A percentile compares a stretch with the other conserved stretches of the same genome.
phyloP scores from a whole-genome alignment of 2,113 vertebrate genomes.

The Peucedramus taeniatus region DNA sequence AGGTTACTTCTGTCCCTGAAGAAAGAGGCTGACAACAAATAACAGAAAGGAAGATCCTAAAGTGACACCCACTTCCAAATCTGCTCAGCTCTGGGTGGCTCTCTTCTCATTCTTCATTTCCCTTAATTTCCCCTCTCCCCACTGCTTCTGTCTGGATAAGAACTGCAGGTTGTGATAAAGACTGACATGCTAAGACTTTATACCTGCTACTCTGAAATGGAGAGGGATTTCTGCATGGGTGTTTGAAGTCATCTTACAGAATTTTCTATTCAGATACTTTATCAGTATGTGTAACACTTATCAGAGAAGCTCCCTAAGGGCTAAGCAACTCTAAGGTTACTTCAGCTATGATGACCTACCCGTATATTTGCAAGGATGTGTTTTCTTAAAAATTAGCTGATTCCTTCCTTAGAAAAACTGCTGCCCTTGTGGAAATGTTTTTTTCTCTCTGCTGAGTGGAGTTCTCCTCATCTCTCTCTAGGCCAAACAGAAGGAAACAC shows the following conservation, averaged over 20 bases:
- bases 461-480: background rate
- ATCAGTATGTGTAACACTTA: background rate
- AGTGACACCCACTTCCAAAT: background rate
- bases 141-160: background rate
- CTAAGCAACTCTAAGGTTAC: background rate
- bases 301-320: background rate
- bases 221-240: background rate
- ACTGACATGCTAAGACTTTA: background rate
- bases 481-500: background rate
- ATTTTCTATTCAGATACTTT: background rate
- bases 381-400: background rate
- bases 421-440: background rate
- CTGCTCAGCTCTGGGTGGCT: background rate
- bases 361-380: background rate
- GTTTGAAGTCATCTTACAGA: background rate
- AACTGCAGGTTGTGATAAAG: fast-evolving
- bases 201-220: background rate
- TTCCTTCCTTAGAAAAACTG: background rate
- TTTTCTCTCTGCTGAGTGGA: background rate
- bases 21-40: background rate
- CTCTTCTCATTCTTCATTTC: background rate
- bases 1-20: background rate
- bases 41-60: background rate
- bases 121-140: background rate
- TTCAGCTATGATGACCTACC: background rate